phyloP scores from a whole-genome alignment of 2,113 vertebrate genomes.

The Carlito syrichta region DNA sequence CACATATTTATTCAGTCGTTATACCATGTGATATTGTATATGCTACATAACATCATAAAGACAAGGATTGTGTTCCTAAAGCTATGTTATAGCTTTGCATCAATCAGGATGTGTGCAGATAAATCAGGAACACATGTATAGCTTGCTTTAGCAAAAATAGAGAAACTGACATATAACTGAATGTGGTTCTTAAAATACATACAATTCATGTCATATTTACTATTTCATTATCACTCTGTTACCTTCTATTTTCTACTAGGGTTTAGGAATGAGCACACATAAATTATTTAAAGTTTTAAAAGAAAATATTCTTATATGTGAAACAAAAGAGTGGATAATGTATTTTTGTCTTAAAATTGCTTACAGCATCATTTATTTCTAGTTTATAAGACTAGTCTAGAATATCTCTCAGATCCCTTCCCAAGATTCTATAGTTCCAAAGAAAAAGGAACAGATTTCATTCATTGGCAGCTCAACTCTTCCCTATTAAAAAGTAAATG shows the following conservation, averaged over 20 bases:
- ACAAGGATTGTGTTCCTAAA: background rate
- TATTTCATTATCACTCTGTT: background rate
- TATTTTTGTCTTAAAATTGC: background rate
- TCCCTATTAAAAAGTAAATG: conserved; percentile 42
- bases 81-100: background rate
- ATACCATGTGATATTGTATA: background rate
- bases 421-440: background rate
- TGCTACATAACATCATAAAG: background rate
- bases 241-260: background rate
- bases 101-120: too few species aligned
- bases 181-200: background rate
- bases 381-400: background rate
- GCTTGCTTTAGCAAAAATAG: too few species aligned
- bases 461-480: background rate
- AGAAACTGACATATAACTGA: background rate
- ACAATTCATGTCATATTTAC: background rate
- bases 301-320: background rate
- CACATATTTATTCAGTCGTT: background rate
- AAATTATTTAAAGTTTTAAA: background rate
- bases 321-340: conserved; percentile 10
- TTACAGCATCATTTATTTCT: background rate
- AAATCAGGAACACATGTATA: too few species aligned
- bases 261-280: background rate
- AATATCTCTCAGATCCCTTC: background rate
- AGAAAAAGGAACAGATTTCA: background rate